Evolutionary conservation across 2,888 invertebrate genomes (phyloP), one percentile per base, ranked within the genome.

Genomic region (Bellardia pandia): DNA sequence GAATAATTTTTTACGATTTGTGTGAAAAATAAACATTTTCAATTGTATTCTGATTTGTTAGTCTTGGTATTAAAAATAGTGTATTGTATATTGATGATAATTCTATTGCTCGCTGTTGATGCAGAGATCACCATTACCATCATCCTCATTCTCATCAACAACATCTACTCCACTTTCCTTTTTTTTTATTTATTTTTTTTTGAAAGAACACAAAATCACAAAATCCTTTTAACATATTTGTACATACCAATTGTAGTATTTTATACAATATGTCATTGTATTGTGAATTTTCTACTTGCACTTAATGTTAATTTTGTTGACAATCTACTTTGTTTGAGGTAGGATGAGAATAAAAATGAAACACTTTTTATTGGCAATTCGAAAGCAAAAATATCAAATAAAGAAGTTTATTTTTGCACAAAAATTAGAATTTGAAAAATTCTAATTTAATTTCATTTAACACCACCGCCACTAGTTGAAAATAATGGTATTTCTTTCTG

Each of bases 41-140:
- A 40, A 83, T 72, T 64, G 53, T 40, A 64, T 64, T 72, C 72
- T 51, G 71, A 45, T 72, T 56, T 72, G 53, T 80, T 80, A 37
- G 71, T 53, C 14, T 40, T 72, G 42, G 45, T 71, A 16, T 45
- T 53, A 42, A 62, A n/a, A 45, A 66, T 40, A 56, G 9, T 53
- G 30, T 72, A 71, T 80, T 53, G 62, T 80, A 53, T 53, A 71
- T 72, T 79, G 51, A 64, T 66, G 64, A 40, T 45, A 60, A 30
- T 53, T 53, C 14, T 23, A 62, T 23, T 13, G 9, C 13, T 6
- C 56, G 5, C 23, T 23, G 1, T 45, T 42, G 13, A 66, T 62
- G 60, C 6, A 2, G 53, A n/a, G 48, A 13, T 40, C 16, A 33
- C 16, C 37, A 42, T 56, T 13, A 72, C 4, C 71, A 60, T n/a